Base-by-base conservation (phyloP, 2,888 invertebrate genomes). In the Nephrocerus scutellatus region DNA sequence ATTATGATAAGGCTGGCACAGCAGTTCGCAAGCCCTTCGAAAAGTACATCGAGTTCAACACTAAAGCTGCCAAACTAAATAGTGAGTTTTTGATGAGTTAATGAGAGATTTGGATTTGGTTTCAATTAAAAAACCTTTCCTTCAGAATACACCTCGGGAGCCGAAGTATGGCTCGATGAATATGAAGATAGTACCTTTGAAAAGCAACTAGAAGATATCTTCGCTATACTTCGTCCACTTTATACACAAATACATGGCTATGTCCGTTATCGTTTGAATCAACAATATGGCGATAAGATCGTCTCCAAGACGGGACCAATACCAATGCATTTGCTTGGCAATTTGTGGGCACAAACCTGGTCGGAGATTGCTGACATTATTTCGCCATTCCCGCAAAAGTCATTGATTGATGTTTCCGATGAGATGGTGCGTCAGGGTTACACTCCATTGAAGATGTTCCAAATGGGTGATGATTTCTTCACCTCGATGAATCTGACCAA, bases 311-410 rank as follows among this genome's bases (percentile, higher is more conserved):
- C 68, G 41, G 85, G 83, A 43, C 82, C 84, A 0, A 80, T 87
- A 35, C 86, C 86, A 2, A 85, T 82, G 39, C 85, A 86, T 72
- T 69, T 87, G 14, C 59, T 84, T 42, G 84, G 84, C 73, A 69
- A 89, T 56, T 82, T 89, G 81, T 89, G 88, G 88, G 81, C 82
- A 0, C 88, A 90, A 62, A 73, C 75, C 0, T 90, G 88, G 88
- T 70, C 68, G 1, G 54, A 60, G 1, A 60, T 69, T 32, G 63
- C 59, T 2, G 55, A 59, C 3, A 74, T 82, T 50, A 78, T 84
- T 3, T 74, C 77, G 2, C 89, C 92, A 0, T 83, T 77, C 59
- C 80, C 82, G 0, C 76, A 80, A 34, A 82, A 81, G 54, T 71
- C 76, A 12, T 72, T 78, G 36, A 71, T 80, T 2, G 85, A 88